Base-by-base conservation (phyloP, 1,140 invertebrate genomes). In the Bombus confusus region DNA sequence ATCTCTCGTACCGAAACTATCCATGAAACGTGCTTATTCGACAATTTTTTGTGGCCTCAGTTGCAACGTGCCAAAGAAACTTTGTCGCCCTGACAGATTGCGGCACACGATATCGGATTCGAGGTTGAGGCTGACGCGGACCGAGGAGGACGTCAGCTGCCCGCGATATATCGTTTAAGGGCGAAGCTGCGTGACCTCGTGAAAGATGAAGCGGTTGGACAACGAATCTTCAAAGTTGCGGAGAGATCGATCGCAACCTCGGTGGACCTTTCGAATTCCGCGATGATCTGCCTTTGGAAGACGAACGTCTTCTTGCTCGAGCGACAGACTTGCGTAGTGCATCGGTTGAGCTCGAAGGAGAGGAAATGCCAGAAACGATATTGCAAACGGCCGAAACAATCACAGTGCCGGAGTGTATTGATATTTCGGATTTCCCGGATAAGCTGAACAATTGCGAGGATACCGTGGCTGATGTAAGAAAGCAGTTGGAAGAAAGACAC, bases 101-200 rank as follows among this genome's bases (percentile, higher is more conserved):
- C 90, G 91, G 34, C 87, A 91, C 22, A 88, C 82, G 80, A 93
- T 93, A 85, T 86, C 71, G 28, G 69, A 91, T 41, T 86, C 94
- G 66, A 90, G 86, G 85, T 80, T 91, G 80, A 91, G 84, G 74
- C 80, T 95, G 12, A 90, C 82, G 18, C 83, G 93, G 73, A 83
- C 71, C 22, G 91, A 93, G 80, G 92, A 93, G 37, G 92, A 93
- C 62, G 88, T 87, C 39, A 94, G 93, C 31, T 94, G 92, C 62
- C 88, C 8, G 92, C 91, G 75, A 79, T 95, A 75, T 93, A 94
- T 91, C 92, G 92, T 85, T 87, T 94, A 62, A 92, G 92, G 81
- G 92, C 89, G 28, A 93, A 93, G 85, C 78, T 95, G 41, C 86
- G 89, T 0, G 91, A 93, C 47, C 84, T 94, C 73, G 92, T 89